A percentile compares a stretch with the other conserved stretches of the same genome.
Conservation (phyloP, 2,888 invertebrate genomes). For the Sinopyrophorus schimmeli region DNA sequence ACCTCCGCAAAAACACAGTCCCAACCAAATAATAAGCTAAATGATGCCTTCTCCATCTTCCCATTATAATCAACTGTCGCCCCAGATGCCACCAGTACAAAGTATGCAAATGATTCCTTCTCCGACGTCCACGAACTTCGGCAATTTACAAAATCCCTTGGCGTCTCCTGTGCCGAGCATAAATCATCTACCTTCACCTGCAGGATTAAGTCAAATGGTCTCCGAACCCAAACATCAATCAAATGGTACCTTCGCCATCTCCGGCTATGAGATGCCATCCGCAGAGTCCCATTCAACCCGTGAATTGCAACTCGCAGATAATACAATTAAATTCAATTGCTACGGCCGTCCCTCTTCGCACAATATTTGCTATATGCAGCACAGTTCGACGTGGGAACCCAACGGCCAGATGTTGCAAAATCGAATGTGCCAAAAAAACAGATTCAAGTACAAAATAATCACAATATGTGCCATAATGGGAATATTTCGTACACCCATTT, state of each 20-base stretch:
- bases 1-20: constrained; percentile 43
- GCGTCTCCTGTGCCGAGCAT: too few relatives aligned
- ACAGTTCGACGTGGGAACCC: constrained; percentile 42
- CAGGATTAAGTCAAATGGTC: too few relatives aligned
- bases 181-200: too few relatives aligned
- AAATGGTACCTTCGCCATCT: too few relatives aligned
- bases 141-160: too few relatives aligned
- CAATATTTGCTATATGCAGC: constrained; percentile 43
- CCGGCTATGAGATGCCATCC: too few relatives aligned
- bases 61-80: too few relatives aligned
- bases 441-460: constrained; percentile 21
- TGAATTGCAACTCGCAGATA: constrained; percentile 33
- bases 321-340: too few relatives aligned
- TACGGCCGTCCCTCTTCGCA: constrained; percentile 41
- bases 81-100: too few relatives aligned
- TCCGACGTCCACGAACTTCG: constrained; percentile 41
- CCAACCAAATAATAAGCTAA: constrained; percentile 32
- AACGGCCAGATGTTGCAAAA: constrained; percentile 31
- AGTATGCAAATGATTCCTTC: constrained; percentile 40
- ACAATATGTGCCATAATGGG: constrained; percentile 39
- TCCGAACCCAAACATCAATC: too few relatives aligned
- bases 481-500: constrained; percentile 36
- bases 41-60: constrained; percentile 30
- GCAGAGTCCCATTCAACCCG: too few relatives aligned
- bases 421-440: constrained; percentile 36